phyloP scores from a whole-genome alignment of 2,888 invertebrate genomes.

The Campaea margaritaria region DNA sequence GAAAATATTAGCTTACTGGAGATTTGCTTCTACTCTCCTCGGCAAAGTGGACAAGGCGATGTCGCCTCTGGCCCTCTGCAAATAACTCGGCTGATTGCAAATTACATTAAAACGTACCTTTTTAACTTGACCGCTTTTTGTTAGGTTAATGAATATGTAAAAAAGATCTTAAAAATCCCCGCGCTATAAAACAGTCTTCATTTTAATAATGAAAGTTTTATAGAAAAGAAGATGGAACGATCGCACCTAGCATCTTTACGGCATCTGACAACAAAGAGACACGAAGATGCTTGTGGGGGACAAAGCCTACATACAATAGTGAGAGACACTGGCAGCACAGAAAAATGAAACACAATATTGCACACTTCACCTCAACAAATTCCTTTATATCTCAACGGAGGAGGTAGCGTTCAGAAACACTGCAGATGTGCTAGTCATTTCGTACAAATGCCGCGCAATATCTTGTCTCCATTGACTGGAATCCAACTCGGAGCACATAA shows the following conservation, averaged over 20 bases:
- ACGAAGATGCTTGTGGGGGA: conserved; percentile 37
- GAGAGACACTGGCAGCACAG: conserved; percentile 39
- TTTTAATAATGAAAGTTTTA: neutral
- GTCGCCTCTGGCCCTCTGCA: conserved; percentile 46
- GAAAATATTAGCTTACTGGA: conserved; percentile 57
- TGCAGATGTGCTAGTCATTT: conserved; percentile 72
- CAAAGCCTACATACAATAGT: conserved; percentile 46
- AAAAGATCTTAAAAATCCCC: conserved; percentile 24
- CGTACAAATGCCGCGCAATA: conserved; percentile 72
- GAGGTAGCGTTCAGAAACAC: conserved; percentile 49
- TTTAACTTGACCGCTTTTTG: conserved; percentile 48
- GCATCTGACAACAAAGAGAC: conserved; percentile 33
- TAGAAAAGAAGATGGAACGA: conserved; percentile 17
- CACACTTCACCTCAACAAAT: conserved; percentile 65
- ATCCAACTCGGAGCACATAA: conserved; percentile 69
- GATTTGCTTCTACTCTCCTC: conserved; percentile 48
- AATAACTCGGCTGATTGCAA: conserved; percentile 57
- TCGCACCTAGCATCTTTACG: conserved; percentile 23
- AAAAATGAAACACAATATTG: conserved; percentile 60
- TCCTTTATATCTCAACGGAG: conserved; percentile 60
- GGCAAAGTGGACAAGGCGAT: conserved; percentile 51
- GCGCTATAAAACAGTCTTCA: conserved; percentile 10
- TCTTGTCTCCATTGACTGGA: conserved; percentile 67
- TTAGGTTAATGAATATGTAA: conserved; percentile 40
- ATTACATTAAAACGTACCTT: conserved; percentile 58